A percentile compares a stretch with the other conserved stretches of the same genome.
phyloP scores from a whole-genome alignment of 1,140 invertebrate species.

The Drosophila santomea region DNA sequence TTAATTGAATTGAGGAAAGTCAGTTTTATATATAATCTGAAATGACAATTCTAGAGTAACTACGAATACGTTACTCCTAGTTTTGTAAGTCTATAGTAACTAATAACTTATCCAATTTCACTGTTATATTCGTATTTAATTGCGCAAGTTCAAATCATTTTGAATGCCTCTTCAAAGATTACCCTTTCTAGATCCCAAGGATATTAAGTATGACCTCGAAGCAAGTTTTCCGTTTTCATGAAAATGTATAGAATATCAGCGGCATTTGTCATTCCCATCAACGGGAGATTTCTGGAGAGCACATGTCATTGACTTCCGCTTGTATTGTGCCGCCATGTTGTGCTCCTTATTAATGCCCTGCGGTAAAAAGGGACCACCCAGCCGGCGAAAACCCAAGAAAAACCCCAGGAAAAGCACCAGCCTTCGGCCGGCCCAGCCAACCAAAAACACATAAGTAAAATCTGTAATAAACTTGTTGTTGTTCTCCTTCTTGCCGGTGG shows the following conservation, averaged over 20 bases:
- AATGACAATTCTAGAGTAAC: neutral
- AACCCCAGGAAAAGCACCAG: neutral
- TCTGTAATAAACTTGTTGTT: conserved; percentile 79
- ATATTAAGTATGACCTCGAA: neutral
- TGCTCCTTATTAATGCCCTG: conserved; percentile 74
- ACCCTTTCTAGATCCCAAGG: neutral
- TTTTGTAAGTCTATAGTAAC: too few species aligned
- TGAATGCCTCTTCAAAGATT: neutral
- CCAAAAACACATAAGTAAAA: conserved; percentile 81
- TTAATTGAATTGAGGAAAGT: neutral
- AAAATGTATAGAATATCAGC: conserved; percentile 17
- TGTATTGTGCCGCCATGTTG: conserved; percentile 50
- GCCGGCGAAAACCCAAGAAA: neutral
- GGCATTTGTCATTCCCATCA: conserved; percentile 36
- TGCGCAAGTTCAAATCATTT: neutral
- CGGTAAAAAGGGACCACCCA: conserved; percentile 39
- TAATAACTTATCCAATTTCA: too few species aligned
- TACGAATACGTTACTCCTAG: too few species aligned
- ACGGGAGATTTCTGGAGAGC: conserved; percentile 33
- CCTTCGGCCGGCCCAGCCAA: conserved; percentile 18
- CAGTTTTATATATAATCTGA: neutral
- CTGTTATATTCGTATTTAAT: too few species aligned
- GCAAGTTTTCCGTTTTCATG: neutral
- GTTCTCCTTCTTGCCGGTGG: conserved; percentile 30
- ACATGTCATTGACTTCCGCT: conserved; percentile 50